phyloP scores from a whole-genome alignment of 1,140 invertebrate genomes.

The Hermatobates lingyangjiaoensis region DNA sequence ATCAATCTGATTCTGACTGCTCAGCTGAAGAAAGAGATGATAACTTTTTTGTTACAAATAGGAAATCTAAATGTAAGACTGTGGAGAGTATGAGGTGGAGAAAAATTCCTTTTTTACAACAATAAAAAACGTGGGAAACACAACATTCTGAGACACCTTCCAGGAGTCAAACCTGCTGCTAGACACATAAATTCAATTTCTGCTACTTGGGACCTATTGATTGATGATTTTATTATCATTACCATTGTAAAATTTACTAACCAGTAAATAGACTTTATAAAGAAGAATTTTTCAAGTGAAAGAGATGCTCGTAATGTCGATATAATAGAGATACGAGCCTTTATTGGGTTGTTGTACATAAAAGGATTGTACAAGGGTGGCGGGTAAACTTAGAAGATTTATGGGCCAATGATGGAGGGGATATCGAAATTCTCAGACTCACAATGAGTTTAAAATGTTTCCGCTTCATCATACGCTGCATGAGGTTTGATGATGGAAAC shows the following conservation, averaged over 20 bases:
- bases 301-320: not conserved
- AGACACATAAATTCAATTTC: not conserved
- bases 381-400: not conserved
- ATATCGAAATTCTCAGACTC: not conserved
- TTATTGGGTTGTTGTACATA: not conserved
- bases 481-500: constrained; percentile 20
- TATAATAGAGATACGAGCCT: not conserved
- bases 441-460: constrained; percentile 18
- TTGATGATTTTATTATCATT: not conserved
- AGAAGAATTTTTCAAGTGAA: not conserved
- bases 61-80: not conserved
- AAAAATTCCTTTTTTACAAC: not conserved
- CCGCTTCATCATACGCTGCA: constrained; percentile 15
- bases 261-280: not conserved
- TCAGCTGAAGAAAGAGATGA: not conserved
- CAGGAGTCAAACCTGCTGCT: not conserved
- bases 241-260: not conserved
- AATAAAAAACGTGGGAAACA: not conserved
- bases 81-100: not conserved
- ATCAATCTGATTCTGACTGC: not conserved
- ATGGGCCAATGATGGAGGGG: not conserved
- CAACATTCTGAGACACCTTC: not conserved
- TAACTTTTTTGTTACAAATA: not conserved
- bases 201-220: not conserved
- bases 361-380: not conserved